These are phyloP conservation scores for Synergus gifuensis DNA, from an alignment of 2,888 invertebrate species.

Conservation along the genomic window DNA sequence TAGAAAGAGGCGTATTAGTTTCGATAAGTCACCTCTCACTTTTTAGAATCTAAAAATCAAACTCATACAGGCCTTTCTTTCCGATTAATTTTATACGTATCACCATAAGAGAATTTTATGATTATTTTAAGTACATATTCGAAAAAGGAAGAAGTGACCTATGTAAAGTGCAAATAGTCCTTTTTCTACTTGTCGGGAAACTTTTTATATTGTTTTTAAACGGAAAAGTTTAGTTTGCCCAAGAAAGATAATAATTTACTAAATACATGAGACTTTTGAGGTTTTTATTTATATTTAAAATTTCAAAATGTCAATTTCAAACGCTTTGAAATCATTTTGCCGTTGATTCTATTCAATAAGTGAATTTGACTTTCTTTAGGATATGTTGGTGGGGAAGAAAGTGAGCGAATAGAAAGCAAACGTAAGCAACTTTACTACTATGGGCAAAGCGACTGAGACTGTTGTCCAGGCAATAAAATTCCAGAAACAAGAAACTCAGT, in stretches of 20 bases:
- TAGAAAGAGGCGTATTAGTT: not conserved
- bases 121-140: too few relatives aligned
- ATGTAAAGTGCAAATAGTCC: too few relatives aligned
- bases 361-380: not conserved
- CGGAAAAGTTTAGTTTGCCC: not conserved
- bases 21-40: not conserved
- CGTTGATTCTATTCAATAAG: not conserved
- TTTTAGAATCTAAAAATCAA: not conserved
- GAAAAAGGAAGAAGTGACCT: too few relatives aligned
- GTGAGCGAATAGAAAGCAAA: constrained; percentile 27
- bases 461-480: constrained; percentile 25
- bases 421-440: constrained; percentile 16
- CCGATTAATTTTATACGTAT: not conserved
- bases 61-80: not conserved
- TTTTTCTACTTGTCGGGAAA: not conserved
- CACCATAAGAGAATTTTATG: not conserved
- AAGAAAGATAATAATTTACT: not conserved
- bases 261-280: not conserved
- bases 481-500: constrained; percentile 22
- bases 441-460: not conserved
- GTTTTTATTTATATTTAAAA: not conserved
- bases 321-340: not conserved
- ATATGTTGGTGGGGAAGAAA: constrained; percentile 15
- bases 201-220: not conserved
- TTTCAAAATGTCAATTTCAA: not conserved